These are phyloP conservation scores for Taenioides sp. DNA, from an alignment of 2,797 vertebrate species.

Conservation along the genomic window DNA sequence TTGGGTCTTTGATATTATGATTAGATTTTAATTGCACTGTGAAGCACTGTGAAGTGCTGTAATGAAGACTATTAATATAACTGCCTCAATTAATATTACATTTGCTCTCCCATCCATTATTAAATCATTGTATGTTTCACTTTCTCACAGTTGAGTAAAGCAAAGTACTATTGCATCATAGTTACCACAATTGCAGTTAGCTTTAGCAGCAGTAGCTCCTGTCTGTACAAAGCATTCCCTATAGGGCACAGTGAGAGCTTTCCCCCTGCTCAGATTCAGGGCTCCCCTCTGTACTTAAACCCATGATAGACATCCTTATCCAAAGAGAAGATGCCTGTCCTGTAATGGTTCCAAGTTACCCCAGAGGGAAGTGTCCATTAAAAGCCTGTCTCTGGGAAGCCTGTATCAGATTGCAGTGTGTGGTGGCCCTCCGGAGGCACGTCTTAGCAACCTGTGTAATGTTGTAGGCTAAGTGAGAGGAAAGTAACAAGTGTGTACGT, in stretches of 20 bases:
- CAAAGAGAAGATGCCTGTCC: constrained; percentile 41
- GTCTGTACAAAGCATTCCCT: constrained; percentile 33
- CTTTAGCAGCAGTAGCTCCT: constrained; percentile 20
- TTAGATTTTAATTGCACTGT: too few relatives aligned
- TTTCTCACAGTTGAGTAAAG: constrained; percentile 27
- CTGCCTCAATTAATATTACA: too few relatives aligned
- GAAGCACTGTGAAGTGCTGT: too few relatives aligned
- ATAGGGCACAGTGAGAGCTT: constrained; percentile 23
- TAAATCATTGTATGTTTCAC: constrained; percentile 23
- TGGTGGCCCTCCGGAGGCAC: constrained; percentile 43
- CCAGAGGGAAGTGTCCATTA: constrained; percentile 53
- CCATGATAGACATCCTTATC: constrained; percentile 49
- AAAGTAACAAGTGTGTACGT: constrained; percentile 8
- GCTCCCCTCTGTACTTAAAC: constrained; percentile 19
- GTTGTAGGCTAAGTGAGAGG: constrained; percentile 22
- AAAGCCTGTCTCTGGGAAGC: constrained; percentile 44
- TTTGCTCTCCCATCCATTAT: neutral
- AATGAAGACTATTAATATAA: too few relatives aligned
- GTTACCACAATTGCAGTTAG: constrained; percentile 44
- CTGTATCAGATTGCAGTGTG: constrained; percentile 49
- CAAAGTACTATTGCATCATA: constrained; percentile 57
- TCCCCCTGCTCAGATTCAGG: constrained; percentile 34
- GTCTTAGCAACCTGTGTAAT: constrained; percentile 27
- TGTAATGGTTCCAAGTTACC: constrained; percentile 45
- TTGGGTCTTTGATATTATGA: too few relatives aligned